Base-by-base conservation (phyloP, 2,797 vertebrate species). In the Dallia pectoralis region DNA sequence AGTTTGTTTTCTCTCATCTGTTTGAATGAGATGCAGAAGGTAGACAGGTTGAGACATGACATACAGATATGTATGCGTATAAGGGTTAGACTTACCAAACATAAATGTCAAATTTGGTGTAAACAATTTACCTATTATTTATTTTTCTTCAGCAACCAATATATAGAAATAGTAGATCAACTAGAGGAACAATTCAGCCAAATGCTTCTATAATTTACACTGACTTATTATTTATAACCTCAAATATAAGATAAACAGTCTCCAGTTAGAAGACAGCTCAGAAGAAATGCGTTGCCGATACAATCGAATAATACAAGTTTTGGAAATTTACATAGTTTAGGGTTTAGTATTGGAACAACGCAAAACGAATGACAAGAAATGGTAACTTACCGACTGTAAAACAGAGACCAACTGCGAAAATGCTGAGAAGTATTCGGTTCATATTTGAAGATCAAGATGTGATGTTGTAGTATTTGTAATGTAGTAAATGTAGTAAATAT, bases 311-410 rank as follows among this genome's bases (percentile, higher is more conserved):
- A 3, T 22, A 2, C 22, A 56, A 11, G 12, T 4, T 11, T 12
- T 4, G 0, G 25, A 19, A n/a, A 12, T 27, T 12, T 25, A 44
- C 22, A 25, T 25, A 22, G 22, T 22, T 25, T 63, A 19, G 12
- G 4, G 7, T 18, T 32, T 4, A 2, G 12, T 8, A 63, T 30
- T 32, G 12, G 67, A 69, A 30, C 49, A 4, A 27, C 11, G 12
- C 40, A 73, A 40, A 36, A 63, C 56, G 40, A 19, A 9, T 16
- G 4, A 16, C 32, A 15, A 8, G 7, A 0, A 2, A 56, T 22
- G 59, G 18, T 56, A 33, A 18, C 93, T 91, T 81, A 94, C 93
- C 92, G 49, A 84, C 0, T 71, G 89, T 78, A 74, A 92, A 85
- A 79, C 83, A 87, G 77, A 92, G 7, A 33, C 86, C 84, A 47